These are phyloP conservation scores for Clavelina lepadiformis DNA, from an alignment of 23 tunicate species.

Conservation along the genomic window DNA sequence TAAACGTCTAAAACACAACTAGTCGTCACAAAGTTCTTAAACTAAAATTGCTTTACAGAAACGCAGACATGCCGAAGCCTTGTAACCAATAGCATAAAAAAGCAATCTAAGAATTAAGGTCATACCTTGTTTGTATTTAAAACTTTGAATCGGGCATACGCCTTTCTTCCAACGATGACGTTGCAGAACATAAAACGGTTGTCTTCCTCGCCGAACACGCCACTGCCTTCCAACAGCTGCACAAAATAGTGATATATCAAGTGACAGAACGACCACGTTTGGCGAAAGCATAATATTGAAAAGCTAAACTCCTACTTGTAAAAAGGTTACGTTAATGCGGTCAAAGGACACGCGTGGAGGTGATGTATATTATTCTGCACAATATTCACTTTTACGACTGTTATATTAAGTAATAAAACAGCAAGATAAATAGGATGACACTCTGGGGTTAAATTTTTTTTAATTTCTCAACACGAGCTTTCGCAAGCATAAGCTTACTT, in stretches of 20 bases:
- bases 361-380: no score
- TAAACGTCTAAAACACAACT: no score
- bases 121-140: conserved; percentile 78
- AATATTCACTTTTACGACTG: no score
- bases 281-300: not conserved
- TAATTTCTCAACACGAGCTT: no score
- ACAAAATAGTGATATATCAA: not conserved
- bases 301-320: not conserved
- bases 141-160: conserved; percentile 78
- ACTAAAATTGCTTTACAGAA: no score
- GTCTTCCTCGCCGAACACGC: conserved; percentile 85
- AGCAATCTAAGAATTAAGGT: not conserved
- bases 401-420: no score
- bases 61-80: no score
- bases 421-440: no score
- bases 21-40: no score
- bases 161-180: conserved; percentile 79
- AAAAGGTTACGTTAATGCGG: not conserved
- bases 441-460: no score
- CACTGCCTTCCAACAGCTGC: conserved; percentile 67
- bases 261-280: not conserved
- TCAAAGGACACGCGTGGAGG: no score
- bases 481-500: no score
- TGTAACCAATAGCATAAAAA: not conserved
- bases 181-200: conserved; percentile 74